Evolutionary conservation across 2,113 vertebrate genomes (phyloP).

Genomic region (Phylloscopus trochilus): DNA sequence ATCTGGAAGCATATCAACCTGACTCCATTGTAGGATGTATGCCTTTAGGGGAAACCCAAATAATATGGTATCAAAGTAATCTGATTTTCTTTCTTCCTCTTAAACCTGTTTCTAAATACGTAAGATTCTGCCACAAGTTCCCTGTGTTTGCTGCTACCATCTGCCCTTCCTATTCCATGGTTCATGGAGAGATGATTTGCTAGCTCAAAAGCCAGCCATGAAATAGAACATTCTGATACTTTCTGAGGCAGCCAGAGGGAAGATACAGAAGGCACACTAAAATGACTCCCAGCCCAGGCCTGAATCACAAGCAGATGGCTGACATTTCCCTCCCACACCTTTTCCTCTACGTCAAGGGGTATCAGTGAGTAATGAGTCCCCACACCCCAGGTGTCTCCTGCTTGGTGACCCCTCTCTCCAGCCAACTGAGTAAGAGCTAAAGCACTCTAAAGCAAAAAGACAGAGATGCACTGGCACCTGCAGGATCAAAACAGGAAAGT

Average conservation of each 20-base stretch:
- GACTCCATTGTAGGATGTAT: not conserved
- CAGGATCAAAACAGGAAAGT: not conserved
- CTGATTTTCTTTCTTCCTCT: not conserved
- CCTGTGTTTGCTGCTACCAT: not conserved
- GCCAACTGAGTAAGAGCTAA: not conserved
- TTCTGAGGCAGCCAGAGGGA: not conserved
- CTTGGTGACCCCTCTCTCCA: not conserved
- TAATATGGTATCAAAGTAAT: not conserved
- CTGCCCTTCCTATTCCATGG: not conserved
- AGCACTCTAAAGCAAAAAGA: not conserved
- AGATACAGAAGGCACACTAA: not conserved
- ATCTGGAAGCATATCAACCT: not conserved
- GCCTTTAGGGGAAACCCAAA: not conserved
- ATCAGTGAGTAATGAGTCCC: not conserved
- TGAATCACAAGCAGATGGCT: conserved; percentile 11
- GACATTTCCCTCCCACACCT: not conserved
- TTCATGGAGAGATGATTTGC: not conserved
- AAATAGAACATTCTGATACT: not conserved
- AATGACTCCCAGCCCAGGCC: not conserved
- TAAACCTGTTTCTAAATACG: not conserved
- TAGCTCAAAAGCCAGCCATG: not conserved
- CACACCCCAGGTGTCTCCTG: not conserved
- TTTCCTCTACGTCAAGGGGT: not conserved
- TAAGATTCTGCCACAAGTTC: not conserved
- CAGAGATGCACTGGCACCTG: not conserved